Evolutionary conservation across 2,113 vertebrate genomes (phyloP), one percentile per base, ranked within the genome.

Genomic region (Glaucidium brasilianum): DNA sequence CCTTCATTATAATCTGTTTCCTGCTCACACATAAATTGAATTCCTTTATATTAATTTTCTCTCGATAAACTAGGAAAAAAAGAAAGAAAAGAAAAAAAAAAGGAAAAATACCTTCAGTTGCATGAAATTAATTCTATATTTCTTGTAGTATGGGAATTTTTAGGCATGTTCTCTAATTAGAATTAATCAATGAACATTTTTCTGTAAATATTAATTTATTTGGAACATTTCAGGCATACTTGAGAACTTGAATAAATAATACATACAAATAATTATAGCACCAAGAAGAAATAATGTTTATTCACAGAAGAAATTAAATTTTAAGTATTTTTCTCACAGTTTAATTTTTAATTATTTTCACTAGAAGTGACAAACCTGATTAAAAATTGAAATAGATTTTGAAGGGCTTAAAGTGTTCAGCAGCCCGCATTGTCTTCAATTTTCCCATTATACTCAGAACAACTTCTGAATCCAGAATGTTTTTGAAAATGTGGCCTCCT

Each of bases 21-120:
- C 29, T 59, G 26, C 10, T 80, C 10, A 83, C 17, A 64, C 5
- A 43, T 47, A 58, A 72, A 74, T 26, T 6, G 2, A 84, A 79
- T 39, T 45, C 5, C 17, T 84, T 75, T 62, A 15, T 58, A 49
- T 56, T 64, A 1, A 32, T 62, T 37, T 77, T 62, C 19, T 82
- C 25, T 15, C 79, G 32, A 76, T 59, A 63, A 73, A 85, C 14
- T 32, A 37, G 30, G 30, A 1, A 5, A 17, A 20, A 63, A 58
- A 15, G 35, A 21, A n/a, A 11, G 13, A 63, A 17, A 53, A 14
- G 10, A 9, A 2, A 3, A 23, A 13, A 22, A 19, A 20, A 17
- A 6, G 0, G 0, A 45, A 53, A n/a, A 77, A 47, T 25, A 21
- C 1, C 18, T 85, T 9, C 8, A 75, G 13, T 55, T 39, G 15